These are phyloP conservation scores for Grus americana DNA, from an alignment of 2,113 vertebrate species.

Conservation along the genomic window DNA sequence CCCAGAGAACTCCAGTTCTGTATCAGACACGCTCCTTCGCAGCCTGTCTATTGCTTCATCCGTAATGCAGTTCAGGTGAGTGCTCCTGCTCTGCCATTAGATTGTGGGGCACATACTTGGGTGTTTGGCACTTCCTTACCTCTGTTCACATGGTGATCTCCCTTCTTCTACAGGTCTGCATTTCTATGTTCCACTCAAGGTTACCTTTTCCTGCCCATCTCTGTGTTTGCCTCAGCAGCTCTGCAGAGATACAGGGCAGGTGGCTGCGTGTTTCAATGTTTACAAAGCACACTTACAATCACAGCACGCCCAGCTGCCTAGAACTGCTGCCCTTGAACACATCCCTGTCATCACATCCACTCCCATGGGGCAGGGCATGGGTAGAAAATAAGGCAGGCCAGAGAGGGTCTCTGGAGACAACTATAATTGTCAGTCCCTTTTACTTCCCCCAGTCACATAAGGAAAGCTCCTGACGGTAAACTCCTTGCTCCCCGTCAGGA, in stretches of 20 bases:
- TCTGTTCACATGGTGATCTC: neutral
- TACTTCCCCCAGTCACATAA: neutral
- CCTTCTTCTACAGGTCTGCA: neutral
- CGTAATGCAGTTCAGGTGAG: fast-evolving
- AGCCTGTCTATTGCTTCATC: neutral
- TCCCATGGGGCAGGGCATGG: fast-evolving
- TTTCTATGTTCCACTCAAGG: neutral
- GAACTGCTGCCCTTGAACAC: neutral
- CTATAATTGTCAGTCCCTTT: neutral
- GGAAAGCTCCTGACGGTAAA: neutral
- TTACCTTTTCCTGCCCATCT: neutral
- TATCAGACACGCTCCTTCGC: neutral
- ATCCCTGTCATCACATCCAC: neutral
- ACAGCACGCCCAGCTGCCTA: neutral
- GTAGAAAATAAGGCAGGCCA: neutral
- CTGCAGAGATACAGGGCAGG: neutral
- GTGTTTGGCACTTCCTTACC: neutral
- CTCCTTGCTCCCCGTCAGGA: neutral
- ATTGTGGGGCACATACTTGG: neutral
- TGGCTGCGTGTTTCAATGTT: neutral
- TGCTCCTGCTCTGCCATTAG: fast-evolving
- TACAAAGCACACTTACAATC: neutral
- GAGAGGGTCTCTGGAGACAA: neutral
- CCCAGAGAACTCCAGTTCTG: neutral
- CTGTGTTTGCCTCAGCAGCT: fast-evolving